Evolutionary conservation across 1,140 invertebrate genomes (phyloP).

Genomic region (Battus philenor): DNA sequence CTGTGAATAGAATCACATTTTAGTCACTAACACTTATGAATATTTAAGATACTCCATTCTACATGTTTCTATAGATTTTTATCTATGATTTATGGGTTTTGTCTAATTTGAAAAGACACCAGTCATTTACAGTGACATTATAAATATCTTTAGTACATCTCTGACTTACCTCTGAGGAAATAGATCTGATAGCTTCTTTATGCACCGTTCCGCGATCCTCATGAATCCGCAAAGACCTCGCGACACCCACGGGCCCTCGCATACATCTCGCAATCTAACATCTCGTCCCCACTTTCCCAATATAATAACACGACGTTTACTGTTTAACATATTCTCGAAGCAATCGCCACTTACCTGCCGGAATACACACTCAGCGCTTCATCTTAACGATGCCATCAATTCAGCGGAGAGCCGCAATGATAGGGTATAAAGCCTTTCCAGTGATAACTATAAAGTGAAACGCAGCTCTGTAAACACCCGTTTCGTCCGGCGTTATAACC

Average conservation of each 20-base stretch:
- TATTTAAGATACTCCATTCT: too few relatives aligned
- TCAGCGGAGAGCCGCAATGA: conserved; percentile 16
- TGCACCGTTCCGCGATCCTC: background rate
- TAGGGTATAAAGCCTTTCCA: conserved; percentile 19
- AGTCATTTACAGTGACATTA: too few relatives aligned
- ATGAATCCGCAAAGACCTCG: too few relatives aligned
- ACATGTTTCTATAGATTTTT: too few relatives aligned
- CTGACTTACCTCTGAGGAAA: background rate
- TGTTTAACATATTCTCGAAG: conserved; percentile 4
- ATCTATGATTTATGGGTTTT: too few relatives aligned
- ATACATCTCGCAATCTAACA: background rate
- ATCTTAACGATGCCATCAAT: conserved; percentile 23
- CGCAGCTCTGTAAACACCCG: conserved; percentile 11
- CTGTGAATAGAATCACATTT: too few relatives aligned
- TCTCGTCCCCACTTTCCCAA: background rate
- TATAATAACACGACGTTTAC: conserved; percentile 4
- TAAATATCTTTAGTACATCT: too few relatives aligned
- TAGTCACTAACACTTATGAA: too few relatives aligned
- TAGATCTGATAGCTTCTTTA: background rate
- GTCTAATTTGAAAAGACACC: too few relatives aligned
- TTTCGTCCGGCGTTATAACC: conserved; percentile 17
- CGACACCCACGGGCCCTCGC: too few relatives aligned
- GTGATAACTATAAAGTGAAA: conserved; percentile 20
- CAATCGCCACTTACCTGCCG: conserved; percentile 10
- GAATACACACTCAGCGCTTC: background rate